Evolutionary conservation across 2,888 invertebrate genomes (phyloP), one percentile per base, ranked within the genome.

Genomic region (Eupithecia subfuscata): DNA sequence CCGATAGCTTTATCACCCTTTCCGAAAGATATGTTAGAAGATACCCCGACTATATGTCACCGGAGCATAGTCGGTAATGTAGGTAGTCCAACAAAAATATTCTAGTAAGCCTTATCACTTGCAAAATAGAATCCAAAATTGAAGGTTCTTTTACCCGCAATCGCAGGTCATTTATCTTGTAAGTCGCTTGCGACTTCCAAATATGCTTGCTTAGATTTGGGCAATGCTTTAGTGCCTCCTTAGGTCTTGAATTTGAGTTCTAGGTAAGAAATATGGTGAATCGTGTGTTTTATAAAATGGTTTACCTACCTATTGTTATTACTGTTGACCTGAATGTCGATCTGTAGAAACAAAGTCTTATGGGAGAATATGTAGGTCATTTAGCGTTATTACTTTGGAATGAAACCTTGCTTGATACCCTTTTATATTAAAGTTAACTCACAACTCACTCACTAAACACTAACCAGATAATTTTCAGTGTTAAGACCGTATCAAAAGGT

Each of bases 191-290:
- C 69, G 56, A 64, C 70, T 56, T 77, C 70, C 77, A 77, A 75
- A 77, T 77, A 77, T 77, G 77, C 77, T 77, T 73, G 70, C 75
- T 75, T 77, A 77, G 75, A 75, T 75, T 77, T 73, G 52, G 73
- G 60, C 69, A 75, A 77, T 77, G 69, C 68, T 77, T 75, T 75
- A 75, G 73, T 73, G 63, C 70, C 70, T 75, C 22, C 40, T 73
- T 64, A 68, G 63, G 25, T 70, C 40, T 48, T 65, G 52, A 75
- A 75, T 72, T 40, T 43, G 11, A 43, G 43, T 25, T 68, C 43
- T 68, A 37, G 65, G 14, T 0, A 22, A 22, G n/a, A n/a, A 40
- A 67, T 43, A 40, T 37, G 2, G 22, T n/a, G 16, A n/a, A 18
- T 9, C 2, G 18, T 18, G 7, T 18, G 4, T 18, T n/a, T 37